A percentile compares a stretch with the other conserved stretches of the same genome.
Conservation (phyloP, 2,888 invertebrate species). For the Agonopterix subpropinquella region DNA sequence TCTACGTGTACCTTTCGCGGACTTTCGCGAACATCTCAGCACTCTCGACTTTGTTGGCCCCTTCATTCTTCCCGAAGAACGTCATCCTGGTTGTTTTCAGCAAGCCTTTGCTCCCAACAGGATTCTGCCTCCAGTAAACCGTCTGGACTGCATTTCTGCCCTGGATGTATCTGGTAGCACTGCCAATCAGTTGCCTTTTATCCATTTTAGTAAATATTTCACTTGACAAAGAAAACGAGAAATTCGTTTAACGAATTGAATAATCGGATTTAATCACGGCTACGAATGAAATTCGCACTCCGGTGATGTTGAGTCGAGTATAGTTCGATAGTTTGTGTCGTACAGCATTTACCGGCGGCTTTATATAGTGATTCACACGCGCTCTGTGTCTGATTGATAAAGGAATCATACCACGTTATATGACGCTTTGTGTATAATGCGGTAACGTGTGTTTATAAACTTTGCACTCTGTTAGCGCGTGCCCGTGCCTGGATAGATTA, state of each 20-base stretch:
- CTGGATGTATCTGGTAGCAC: slow-evolving; percentile 82
- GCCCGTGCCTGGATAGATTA: slow-evolving; percentile 22
- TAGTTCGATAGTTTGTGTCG: slow-evolving; percentile 4
- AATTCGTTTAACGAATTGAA: slow-evolving; percentile 5
- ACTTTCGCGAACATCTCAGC: slow-evolving; percentile 52
- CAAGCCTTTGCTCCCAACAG: slow-evolving; percentile 63
- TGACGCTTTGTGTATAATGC: slow-evolving; percentile 16
- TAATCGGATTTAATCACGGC: slow-evolving; percentile 5
- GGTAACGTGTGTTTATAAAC: slow-evolving; percentile 31
- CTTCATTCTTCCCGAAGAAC: slow-evolving; percentile 73
- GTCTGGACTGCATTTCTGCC: slow-evolving; percentile 85
- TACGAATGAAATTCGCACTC: background rate
- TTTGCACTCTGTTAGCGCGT: slow-evolving; percentile 53
- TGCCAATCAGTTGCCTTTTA: slow-evolving; percentile 78
- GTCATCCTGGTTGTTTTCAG: slow-evolving; percentile 75
- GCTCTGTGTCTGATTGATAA: slow-evolving; percentile 38
- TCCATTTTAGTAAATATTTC: slow-evolving; percentile 36
- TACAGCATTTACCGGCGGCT: slow-evolving; percentile 1
- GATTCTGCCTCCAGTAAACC: slow-evolving; percentile 82
- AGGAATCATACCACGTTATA: slow-evolving; percentile 22
- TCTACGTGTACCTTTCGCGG: background rate
- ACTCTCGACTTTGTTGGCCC: slow-evolving; percentile 56
- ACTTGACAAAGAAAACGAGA: background rate
- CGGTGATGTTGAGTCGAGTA: background rate
- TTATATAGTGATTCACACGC: slow-evolving; percentile 45